Conservation (phyloP, 2,888 invertebrate species). For the Hyalella azteca region DNA sequence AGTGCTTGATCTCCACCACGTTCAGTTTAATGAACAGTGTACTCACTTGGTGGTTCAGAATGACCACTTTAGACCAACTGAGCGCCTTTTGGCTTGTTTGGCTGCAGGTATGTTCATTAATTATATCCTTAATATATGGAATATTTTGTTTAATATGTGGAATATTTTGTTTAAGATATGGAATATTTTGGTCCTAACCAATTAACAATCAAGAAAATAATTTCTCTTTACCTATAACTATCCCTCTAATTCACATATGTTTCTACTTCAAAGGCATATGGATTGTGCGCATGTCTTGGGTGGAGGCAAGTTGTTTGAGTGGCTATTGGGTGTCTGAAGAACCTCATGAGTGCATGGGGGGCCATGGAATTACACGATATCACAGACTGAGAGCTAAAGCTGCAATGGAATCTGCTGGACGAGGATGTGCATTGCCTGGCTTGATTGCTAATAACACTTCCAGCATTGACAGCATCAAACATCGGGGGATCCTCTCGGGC, state of each 20-base stretch:
- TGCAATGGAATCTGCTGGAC: not conserved
- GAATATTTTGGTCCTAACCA: not conserved
- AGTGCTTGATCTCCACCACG: not conserved
- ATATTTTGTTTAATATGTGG: no score
- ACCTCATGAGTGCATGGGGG: slow-evolving; percentile 1
- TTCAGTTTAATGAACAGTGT: slow-evolving; percentile 10
- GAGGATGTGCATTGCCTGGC: slow-evolving; percentile 4
- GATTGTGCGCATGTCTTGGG: not conserved
- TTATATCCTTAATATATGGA: no score
- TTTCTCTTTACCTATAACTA: no score
- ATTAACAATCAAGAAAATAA: no score
- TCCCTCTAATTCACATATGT: not conserved
- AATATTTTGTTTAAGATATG: no score
- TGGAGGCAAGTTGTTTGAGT: not conserved
- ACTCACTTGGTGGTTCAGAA: not conserved
- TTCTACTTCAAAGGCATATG: no score
- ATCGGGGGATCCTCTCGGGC: slow-evolving; percentile 4
- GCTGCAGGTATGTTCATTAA: slow-evolving; percentile 3
- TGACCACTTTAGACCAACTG: not conserved
- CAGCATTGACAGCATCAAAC: not conserved
- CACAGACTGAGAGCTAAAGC: slow-evolving; percentile 15
- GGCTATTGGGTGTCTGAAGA: not conserved
- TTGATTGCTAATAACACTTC: not conserved
- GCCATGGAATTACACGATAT: not conserved
- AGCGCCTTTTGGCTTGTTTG: not conserved